Evolutionary conservation across 2,797 vertebrate species (phyloP).

Genomic region (Hephaestus fuliginosus): DNA sequence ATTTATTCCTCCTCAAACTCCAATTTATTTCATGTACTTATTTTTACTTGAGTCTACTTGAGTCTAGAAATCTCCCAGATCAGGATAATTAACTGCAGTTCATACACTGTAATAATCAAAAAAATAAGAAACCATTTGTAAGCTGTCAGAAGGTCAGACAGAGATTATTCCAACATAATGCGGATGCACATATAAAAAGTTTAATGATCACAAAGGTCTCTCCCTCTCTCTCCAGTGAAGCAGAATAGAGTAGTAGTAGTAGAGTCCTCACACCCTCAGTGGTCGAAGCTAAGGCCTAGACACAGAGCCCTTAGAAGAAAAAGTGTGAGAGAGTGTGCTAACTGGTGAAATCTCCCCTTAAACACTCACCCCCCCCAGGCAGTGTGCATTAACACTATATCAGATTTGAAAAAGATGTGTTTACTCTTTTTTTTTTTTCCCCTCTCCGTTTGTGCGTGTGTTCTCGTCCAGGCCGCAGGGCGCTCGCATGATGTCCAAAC

Average conservation of each 20-base stretch:
- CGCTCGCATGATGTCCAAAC: slow-evolving; percentile 86
- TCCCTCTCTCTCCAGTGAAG: background rate
- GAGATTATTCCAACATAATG: background rate
- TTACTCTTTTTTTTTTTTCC: background rate
- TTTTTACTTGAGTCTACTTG: background rate
- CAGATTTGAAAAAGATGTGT: slow-evolving; percentile 4
- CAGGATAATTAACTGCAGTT: background rate
- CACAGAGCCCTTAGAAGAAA: background rate
- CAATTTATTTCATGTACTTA: background rate
- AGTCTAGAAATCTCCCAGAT: background rate
- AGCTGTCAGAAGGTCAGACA: background rate
- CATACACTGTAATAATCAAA: background rate
- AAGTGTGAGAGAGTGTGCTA: background rate
- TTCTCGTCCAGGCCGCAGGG: slow-evolving; percentile 82
- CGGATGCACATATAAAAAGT: no score
- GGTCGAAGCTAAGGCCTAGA: background rate
- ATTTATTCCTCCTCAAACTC: background rate
- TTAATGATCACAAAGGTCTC: background rate
- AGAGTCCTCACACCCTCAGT: background rate
- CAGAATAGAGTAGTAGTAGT: background rate
- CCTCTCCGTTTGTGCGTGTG: slow-evolving; percentile 1
- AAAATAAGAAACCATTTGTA: background rate
- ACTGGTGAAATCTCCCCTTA: background rate
- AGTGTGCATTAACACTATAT: background rate
- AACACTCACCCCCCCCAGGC: background rate